A percentile compares a stretch with the other conserved stretches of the same genome.
Conservation (phyloP, 37 sponge, comb jelly and placozoan species). For the Amphimedon queenslandica region DNA sequence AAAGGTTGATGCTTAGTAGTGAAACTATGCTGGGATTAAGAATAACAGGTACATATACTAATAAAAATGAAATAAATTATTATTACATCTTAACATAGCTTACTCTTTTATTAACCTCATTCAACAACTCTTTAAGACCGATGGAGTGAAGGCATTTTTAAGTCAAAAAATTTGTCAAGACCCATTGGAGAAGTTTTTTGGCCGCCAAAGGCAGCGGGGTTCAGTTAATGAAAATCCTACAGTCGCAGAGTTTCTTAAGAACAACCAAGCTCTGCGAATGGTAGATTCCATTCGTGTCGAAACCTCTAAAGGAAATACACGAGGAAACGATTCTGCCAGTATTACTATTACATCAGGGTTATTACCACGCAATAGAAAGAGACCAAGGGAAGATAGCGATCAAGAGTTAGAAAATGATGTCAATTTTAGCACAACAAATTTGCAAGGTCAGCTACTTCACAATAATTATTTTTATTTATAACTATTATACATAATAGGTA, state of each 20-base stretch:
- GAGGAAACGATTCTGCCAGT: too few relatives aligned
- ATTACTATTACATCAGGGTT: too few relatives aligned
- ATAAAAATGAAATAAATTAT: neutral
- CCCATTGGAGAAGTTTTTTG: constrained; percentile 10
- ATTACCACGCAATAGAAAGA: too few relatives aligned
- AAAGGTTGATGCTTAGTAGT: neutral
- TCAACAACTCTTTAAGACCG: neutral
- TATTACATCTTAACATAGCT: neutral
- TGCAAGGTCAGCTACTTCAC: too few relatives aligned
- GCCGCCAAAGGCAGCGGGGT: constrained; percentile 1
- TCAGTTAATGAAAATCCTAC: constrained; percentile 10
- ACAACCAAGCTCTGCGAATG: constrained; percentile 1
- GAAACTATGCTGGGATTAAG: neutral
- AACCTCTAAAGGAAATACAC: neutral
- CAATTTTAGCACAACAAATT: too few relatives aligned
- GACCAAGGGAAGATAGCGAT: too few relatives aligned
- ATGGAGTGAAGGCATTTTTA: neutral
- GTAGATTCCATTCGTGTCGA: neutral
- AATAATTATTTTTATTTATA: too few relatives aligned
- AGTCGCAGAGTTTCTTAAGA: constrained; percentile 6
- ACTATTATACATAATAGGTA: too few relatives aligned
- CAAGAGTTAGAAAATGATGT: too few relatives aligned
- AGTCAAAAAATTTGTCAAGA: constrained; percentile 4
- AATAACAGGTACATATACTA: constrained; percentile 1
- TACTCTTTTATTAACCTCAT: neutral